Percentiles rank a stretch among this genome's conserved stretches.
Conservation (phyloP, 2,113 vertebrate genomes). For the Aleadryas rufinucha region DNA sequence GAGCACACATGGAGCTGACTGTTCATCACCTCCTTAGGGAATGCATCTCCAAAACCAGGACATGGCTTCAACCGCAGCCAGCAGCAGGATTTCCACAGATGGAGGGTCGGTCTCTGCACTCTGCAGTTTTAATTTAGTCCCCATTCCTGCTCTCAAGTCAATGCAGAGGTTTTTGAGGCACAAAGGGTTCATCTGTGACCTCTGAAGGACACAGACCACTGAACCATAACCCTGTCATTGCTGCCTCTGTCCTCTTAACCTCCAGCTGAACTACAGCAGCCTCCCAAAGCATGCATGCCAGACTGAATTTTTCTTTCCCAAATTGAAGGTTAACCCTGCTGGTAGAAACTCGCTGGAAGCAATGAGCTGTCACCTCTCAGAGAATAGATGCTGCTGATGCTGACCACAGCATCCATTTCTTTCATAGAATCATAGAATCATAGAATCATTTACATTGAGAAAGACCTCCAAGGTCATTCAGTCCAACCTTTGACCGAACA, state of each 20-base stretch:
- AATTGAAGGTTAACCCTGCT: not conserved
- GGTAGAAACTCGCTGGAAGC: not conserved
- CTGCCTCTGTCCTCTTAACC: not conserved
- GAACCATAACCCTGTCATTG: not conserved
- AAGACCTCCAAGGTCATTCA: not conserved
- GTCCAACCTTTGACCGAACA: not conserved
- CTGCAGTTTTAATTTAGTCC: not conserved
- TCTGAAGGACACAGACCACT: not conserved
- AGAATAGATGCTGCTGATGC: not conserved
- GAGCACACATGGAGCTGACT: not conserved
- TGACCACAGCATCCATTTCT: not conserved
- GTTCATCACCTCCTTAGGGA: not conserved
- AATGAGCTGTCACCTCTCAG: not conserved
- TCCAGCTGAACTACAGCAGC: not conserved
- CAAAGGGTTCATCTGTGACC: not conserved
- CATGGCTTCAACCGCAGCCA: fast-evolving
- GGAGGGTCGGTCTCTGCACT: not conserved
- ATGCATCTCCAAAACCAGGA: not conserved
- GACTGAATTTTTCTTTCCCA: not conserved
- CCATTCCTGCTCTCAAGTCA: not conserved
- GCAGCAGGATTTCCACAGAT: not conserved
- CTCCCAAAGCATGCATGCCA: not conserved
- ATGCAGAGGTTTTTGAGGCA: not conserved
- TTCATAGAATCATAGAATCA: not conserved
- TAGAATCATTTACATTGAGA: not conserved